These are phyloP conservation scores for Alaudala cheleensis DNA, from an alignment of 2,113 vertebrate species.

Conservation along the genomic window DNA sequence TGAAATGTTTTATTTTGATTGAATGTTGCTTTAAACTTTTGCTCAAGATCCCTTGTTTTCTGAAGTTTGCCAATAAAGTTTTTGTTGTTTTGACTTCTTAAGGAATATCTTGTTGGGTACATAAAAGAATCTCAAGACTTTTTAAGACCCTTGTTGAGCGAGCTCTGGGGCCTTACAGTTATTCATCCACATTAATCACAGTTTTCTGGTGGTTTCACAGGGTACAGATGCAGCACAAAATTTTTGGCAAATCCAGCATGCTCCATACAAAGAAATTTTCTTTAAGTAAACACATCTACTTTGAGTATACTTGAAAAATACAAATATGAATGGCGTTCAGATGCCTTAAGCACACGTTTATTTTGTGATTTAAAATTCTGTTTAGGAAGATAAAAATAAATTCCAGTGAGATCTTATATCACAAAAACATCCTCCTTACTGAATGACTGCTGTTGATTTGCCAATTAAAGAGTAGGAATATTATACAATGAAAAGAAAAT, in stretches of 20 bases:
- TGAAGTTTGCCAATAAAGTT: background rate
- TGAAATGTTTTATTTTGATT: background rate
- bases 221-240: background rate
- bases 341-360: background rate
- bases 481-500: background rate
- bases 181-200: background rate
- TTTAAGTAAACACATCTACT: background rate
- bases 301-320: background rate
- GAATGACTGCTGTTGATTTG: background rate
- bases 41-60: background rate
- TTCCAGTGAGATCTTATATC: background rate
- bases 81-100: background rate
- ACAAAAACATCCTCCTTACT: background rate
- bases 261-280: background rate
- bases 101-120: background rate
- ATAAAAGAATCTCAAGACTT: background rate
- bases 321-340: background rate
- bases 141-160: background rate
- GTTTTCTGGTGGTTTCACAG: background rate
- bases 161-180: background rate
- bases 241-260: background rate
- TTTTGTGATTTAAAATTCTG: background rate
- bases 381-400: constrained; percentile 1
- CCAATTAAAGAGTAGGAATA: background rate
- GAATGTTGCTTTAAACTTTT: background rate